Evolutionary conservation across 2,113 vertebrate genomes (phyloP).

Genomic region (Lampris incognitus): DNA sequence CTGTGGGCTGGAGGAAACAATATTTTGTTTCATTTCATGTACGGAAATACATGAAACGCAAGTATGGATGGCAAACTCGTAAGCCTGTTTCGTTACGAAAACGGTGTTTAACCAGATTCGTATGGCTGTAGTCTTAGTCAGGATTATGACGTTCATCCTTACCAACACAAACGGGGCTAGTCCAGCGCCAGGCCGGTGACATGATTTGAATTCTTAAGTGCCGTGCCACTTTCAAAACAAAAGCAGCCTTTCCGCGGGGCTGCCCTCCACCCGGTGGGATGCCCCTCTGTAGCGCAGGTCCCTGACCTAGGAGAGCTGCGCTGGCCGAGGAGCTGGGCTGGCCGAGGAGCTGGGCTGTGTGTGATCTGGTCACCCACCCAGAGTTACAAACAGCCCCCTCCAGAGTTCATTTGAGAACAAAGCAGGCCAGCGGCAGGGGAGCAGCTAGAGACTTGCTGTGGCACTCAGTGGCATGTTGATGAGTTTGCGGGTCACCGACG

Average conservation of each 20-base stretch:
- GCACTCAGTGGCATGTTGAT: constrained; percentile 82
- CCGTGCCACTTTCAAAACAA: constrained; percentile 12
- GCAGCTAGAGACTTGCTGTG: constrained; percentile 68
- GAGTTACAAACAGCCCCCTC: constrained; percentile 69
- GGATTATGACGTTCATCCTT: constrained; percentile 23
- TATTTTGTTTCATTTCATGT: too few relatives aligned
- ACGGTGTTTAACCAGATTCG: too few relatives aligned
- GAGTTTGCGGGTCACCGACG: constrained; percentile 81
- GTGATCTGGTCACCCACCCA: constrained; percentile 75
- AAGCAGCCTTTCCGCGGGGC: constrained; percentile 16
- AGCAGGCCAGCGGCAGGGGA: constrained; percentile 69
- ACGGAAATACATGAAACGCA: too few relatives aligned
- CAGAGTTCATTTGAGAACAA: constrained; percentile 72
- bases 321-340: constrained; percentile 25
- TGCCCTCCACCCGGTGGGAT: constrained; percentile 37
- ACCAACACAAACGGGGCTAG: not conserved
- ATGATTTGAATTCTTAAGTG: constrained; percentile 38
- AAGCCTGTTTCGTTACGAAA: too few relatives aligned
- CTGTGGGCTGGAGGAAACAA: too few relatives aligned
- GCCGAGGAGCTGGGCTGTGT: constrained; percentile 52
- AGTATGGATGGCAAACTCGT: too few relatives aligned
- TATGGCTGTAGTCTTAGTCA: not conserved
- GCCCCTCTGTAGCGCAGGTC: constrained; percentile 46
- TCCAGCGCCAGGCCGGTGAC: constrained; percentile 7
- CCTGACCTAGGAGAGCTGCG: constrained; percentile 45